These are phyloP conservation scores for Oscheius sp. DNA, from an alignment of 1,140 invertebrate genomes.

Conservation along the genomic window DNA sequence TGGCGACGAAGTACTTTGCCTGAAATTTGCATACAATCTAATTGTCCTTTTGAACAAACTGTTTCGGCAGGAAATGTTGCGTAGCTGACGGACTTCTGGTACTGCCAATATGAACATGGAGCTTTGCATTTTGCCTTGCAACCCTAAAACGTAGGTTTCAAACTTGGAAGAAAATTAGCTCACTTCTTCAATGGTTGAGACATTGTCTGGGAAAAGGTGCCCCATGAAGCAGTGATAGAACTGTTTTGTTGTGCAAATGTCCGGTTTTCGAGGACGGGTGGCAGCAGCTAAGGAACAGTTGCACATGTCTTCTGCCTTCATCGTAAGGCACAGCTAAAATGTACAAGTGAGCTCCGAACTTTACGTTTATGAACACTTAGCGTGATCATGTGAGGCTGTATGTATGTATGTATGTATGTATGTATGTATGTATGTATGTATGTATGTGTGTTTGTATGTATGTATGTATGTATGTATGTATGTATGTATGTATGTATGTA, in stretches of 20 bases:
- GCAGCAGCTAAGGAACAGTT: constrained; percentile 51
- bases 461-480: no score
- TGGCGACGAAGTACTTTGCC: constrained; percentile 24
- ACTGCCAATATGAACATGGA: constrained; percentile 49
- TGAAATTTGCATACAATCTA: not conserved
- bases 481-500: no score
- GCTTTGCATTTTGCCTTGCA: constrained; percentile 47
- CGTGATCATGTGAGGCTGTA: no score
- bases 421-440: no score
- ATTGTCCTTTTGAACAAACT: not conserved
- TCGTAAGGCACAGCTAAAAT: constrained; percentile 44
- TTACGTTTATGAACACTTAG: no score
- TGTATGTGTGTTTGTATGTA: no score
- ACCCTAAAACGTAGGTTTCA: constrained; percentile 27
- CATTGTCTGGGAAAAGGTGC: constrained; percentile 29
- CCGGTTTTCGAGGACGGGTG: constrained; percentile 26
- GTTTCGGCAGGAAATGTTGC: constrained; percentile 44
- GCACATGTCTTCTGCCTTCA: constrained; percentile 44
- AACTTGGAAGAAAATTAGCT: constrained; percentile 1
- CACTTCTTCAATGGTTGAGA: no score
- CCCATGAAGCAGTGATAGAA: constrained; percentile 47
- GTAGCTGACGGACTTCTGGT: constrained; percentile 49
- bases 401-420: no score
- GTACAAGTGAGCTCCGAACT: not conserved
- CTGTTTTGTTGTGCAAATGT: constrained; percentile 49